phyloP scores from a whole-genome alignment of 2,797 vertebrate species.

The Trachurus trachurus region DNA sequence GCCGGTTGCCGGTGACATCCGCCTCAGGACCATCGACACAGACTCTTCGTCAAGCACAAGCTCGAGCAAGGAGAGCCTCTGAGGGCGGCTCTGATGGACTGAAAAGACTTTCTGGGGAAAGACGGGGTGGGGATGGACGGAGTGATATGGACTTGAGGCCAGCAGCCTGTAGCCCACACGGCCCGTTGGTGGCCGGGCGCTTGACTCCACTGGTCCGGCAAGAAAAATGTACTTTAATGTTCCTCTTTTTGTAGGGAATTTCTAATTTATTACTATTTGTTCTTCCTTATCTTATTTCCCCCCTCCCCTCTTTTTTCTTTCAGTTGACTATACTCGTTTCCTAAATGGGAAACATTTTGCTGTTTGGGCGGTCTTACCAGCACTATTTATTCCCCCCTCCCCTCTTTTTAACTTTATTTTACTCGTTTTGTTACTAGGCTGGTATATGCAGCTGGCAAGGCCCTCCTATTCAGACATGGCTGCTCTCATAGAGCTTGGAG shows the following conservation, averaged over 20 bases:
- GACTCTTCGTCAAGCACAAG: slow-evolving; percentile 95
- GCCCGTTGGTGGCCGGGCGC: slow-evolving; percentile 58
- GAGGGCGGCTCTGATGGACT: slow-evolving; percentile 78
- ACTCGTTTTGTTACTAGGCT: slow-evolving; percentile 85
- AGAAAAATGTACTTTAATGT: slow-evolving; percentile 74
- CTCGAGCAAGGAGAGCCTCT: slow-evolving; percentile 97
- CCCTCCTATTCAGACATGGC: slow-evolving; percentile 90
- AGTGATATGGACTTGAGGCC: slow-evolving; percentile 69
- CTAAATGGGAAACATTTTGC: slow-evolving; percentile 87
- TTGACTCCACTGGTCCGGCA: slow-evolving; percentile 58
- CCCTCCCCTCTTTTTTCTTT: slow-evolving; percentile 75
- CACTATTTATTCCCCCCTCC: slow-evolving; percentile 83
- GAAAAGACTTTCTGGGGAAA: slow-evolving; percentile 62
- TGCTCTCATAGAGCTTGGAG: slow-evolving; percentile 96
- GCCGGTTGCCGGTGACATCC: slow-evolving; percentile 86
- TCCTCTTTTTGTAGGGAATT: slow-evolving; percentile 86
- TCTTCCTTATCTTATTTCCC: slow-evolving; percentile 85
- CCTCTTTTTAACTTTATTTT: slow-evolving; percentile 64
- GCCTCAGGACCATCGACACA: slow-evolving; percentile 91
- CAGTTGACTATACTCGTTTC: slow-evolving; percentile 82
- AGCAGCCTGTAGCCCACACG: slow-evolving; percentile 68
- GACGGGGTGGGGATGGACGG: slow-evolving; percentile 63
- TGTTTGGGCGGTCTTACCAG: slow-evolving; percentile 91
- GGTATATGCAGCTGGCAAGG: slow-evolving; percentile 91
- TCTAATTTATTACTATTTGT: slow-evolving; percentile 89